Evolutionary conservation across 2,113 vertebrate species (phyloP), one percentile per base, ranked within the genome.

Genomic region (Pomatorhinus ruficollis): DNA sequence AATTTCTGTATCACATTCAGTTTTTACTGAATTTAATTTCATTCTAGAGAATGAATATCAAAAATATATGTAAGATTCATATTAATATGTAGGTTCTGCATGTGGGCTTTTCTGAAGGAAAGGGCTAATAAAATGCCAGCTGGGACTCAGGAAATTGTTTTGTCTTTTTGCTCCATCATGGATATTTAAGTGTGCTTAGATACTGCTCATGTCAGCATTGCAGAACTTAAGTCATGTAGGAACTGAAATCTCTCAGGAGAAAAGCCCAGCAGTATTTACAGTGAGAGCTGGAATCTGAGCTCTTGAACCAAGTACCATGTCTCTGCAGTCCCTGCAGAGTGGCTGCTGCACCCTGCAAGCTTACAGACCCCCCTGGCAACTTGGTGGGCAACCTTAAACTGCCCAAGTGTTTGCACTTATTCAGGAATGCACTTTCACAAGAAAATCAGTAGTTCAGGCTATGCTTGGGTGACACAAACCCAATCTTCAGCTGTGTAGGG

Each of bases 281-380:
- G 12, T 5, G 14, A 15, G 21, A 45, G 18, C 18, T 85, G 42
- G 47, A 76, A 71, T 77, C 15, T 15, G 25, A 81, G 28, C 0
- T 4, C 21, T 60, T 49, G 40, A 44, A 30, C 35, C 54, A 76
- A 87, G 15, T 20, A 49, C 52, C 4, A 3, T 6, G 13, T 5
- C 28, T 19, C 28, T 56, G 54, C 21, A 66, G 56, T 2, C 8
- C 28, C 37, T 2, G 1, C 19, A 4, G 45, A 53, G 25, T 0
- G 0, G 24, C 47, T 83, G 47, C 65, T 13, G 52, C 71, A 49
- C 13, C 11, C 47, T 50, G 31, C 0, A 0, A 15, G 15, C 50
- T 68, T 54, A 11, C 17, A 57, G 39, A 23, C 5, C 14, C 12
- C n/a, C 8, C 27, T 40, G 53, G 49, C 21, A 56, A 11, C 10